These are phyloP conservation scores for Cercopithecus mona DNA, from an alignment of 2,113 vertebrate species.

Conservation along the genomic window DNA sequence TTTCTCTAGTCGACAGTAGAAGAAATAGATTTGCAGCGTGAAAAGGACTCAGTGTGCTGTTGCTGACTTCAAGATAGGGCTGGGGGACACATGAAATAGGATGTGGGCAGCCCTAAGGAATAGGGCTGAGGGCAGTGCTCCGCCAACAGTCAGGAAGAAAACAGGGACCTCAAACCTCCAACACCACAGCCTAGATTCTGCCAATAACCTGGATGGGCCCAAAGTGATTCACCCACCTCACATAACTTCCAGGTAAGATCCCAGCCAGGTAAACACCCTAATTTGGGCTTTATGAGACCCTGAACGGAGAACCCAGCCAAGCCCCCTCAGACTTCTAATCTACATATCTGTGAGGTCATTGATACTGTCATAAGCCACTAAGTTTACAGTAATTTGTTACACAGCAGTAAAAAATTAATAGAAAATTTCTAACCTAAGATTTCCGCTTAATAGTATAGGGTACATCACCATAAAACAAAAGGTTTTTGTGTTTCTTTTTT, in stretches of 20 bases:
- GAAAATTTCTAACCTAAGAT: neutral
- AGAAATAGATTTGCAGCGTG: neutral
- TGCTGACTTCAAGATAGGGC: neutral
- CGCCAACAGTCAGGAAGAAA: neutral
- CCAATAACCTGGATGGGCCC: neutral
- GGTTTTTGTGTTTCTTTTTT: neutral
- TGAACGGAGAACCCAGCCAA: neutral
- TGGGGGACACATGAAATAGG: neutral
- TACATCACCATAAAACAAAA: neutral
- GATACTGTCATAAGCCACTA: neutral
- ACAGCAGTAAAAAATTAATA: neutral
- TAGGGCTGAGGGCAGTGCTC: neutral
- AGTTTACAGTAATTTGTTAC: neutral
- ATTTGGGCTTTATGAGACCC: neutral
- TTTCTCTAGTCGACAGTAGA: neutral
- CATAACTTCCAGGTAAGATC: neutral
- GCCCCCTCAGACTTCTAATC: neutral
- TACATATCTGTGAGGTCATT: neutral
- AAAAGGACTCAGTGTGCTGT: neutral
- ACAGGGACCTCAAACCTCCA: neutral
- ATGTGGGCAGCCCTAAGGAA: neutral
- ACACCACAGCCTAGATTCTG: neutral
- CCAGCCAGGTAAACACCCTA: neutral
- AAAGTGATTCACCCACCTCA: neutral
- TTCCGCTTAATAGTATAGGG: neutral